Evolutionary conservation across 2,888 invertebrate genomes (phyloP).

Genomic region (Xanthorhoe spadicearia): DNA sequence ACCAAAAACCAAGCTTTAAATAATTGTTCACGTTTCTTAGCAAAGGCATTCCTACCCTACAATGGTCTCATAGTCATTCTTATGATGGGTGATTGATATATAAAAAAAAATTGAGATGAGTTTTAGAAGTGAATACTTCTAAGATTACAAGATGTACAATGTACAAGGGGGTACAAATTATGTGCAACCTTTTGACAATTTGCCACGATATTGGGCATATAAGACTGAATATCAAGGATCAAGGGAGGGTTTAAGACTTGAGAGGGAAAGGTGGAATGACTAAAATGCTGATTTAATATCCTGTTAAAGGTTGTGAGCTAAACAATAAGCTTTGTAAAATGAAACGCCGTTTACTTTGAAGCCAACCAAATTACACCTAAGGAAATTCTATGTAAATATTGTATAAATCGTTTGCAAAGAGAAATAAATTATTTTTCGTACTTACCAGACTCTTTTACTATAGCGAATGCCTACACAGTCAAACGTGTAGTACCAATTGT

Average conservation of each 20-base stretch:
- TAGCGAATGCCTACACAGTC: neutral
- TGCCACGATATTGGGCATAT: neutral
- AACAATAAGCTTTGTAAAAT: slow-evolving; percentile 16
- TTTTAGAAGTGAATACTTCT: too few species aligned
- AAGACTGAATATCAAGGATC: neutral
- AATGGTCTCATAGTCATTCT: neutral
- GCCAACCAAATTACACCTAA: slow-evolving; percentile 14
- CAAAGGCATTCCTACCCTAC: neutral
- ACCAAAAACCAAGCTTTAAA: slow-evolving; percentile 73
- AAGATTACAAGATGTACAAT: too few species aligned
- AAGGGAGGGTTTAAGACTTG: neutral
- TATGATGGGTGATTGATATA: neutral
- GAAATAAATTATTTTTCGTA: slow-evolving; percentile 63
- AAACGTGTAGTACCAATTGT: neutral
- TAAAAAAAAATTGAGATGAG: too few species aligned
- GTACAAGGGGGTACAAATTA: too few species aligned
- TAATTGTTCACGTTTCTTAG: neutral
- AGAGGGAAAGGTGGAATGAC: neutral
- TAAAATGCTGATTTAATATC: neutral
- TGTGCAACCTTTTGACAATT: neutral
- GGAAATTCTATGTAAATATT: slow-evolving; percentile 49
- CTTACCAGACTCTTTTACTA: slow-evolving; percentile 1
- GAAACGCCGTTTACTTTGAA: slow-evolving; percentile 11
- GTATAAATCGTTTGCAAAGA: slow-evolving; percentile 50
- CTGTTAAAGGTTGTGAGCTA: slow-evolving; percentile 28